A percentile compares a stretch with the other conserved stretches of the same genome.
These are phyloP conservation scores for Aegithalos caudatus DNA, from an alignment of 2,113 vertebrate species.

Conservation along the genomic window DNA sequence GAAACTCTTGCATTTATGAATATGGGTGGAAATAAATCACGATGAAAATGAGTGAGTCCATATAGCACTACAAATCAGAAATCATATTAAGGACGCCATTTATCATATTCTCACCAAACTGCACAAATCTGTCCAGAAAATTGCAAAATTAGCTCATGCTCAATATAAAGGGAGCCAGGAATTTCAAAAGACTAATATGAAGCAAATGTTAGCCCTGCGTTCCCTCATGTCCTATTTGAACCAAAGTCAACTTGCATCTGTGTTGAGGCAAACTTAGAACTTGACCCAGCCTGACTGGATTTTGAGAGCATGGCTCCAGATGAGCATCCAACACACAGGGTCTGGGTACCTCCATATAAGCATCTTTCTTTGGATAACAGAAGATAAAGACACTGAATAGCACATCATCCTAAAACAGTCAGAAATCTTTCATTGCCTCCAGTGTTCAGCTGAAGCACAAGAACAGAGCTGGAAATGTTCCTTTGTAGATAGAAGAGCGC, in stretches of 20 bases:
- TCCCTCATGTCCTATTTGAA: background rate
- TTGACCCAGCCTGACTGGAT: background rate
- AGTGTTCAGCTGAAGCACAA: background rate
- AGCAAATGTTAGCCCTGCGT: background rate
- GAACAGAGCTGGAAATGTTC: background rate
- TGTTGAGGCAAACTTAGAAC: background rate
- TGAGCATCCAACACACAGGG: background rate
- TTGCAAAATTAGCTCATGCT: constrained; percentile 11
- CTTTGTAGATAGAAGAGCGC: background rate
- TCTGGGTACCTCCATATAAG: background rate
- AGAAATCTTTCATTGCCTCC: background rate
- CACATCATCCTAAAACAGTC: background rate
- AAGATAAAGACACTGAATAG: background rate
- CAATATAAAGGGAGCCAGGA: background rate
- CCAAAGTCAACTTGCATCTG: background rate
- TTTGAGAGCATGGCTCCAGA: background rate
- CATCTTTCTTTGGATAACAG: background rate
- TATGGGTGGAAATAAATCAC: background rate
- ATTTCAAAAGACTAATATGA: background rate
- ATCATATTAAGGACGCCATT: background rate
- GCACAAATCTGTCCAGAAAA: constrained; percentile 18
- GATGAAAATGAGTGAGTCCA: background rate
- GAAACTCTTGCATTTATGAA: background rate
- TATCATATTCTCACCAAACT: background rate
- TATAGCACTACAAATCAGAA: background rate